phyloP scores from a whole-genome alignment of 2,113 vertebrate genomes.

The Philantomba maxwellii region DNA sequence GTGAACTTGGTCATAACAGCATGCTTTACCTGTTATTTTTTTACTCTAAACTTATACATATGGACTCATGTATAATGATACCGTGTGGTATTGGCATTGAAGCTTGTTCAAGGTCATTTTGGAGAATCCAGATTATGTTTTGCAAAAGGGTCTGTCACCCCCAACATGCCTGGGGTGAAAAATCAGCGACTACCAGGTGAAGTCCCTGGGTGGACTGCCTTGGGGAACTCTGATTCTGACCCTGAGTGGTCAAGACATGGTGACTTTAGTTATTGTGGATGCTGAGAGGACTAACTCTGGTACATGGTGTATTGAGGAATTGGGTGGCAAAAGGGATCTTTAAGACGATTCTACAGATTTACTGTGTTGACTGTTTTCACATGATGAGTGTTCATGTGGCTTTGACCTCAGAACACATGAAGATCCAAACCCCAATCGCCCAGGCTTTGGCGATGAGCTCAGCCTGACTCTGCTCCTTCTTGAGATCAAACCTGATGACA shows the following conservation, averaged over 20 bases:
- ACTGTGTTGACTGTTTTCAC: too few species aligned
- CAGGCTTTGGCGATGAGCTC: background rate
- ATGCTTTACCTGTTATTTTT: background rate
- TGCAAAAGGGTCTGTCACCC: background rate
- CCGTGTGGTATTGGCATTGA: background rate
- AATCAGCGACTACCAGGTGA: background rate
- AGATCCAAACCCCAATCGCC: too few species aligned
- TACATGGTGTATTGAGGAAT: background rate
- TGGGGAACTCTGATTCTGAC: background rate
- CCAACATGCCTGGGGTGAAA: background rate
- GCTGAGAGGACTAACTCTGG: background rate
- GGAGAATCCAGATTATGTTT: background rate
- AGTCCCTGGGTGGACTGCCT: background rate
- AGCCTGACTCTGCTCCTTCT: too few species aligned
- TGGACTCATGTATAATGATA: background rate
- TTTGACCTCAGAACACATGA: background rate
- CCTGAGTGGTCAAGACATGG: background rate
- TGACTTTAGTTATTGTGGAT: too few species aligned
- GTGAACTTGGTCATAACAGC: background rate
- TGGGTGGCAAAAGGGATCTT: background rate
- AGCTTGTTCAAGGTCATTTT: background rate
- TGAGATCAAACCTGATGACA: background rate
- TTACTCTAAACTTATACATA: background rate
- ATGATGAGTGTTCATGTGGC: fast-evolving
- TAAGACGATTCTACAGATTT: too few species aligned